Conservation (phyloP, 2,113 vertebrate genomes). For the Oryzias celebensis region DNA sequence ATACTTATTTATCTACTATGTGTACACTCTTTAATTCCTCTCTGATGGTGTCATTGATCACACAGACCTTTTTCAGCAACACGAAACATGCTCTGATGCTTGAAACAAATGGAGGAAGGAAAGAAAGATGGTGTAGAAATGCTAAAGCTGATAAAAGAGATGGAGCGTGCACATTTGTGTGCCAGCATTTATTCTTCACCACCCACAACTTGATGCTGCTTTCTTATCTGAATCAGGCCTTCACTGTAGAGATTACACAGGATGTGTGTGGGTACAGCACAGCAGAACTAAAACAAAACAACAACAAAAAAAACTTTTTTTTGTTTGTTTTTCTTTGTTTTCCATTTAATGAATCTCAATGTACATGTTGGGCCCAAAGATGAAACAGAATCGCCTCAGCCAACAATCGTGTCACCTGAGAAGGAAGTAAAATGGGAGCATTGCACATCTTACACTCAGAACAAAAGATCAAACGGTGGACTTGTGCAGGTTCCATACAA, state of each 20-base stretch:
- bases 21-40: conserved; percentile 11
- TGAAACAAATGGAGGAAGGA: background rate
- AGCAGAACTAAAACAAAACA: too few species aligned
- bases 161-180: background rate
- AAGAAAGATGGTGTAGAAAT: conserved; percentile 3
- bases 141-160: conserved; percentile 22
- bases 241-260: conserved; percentile 12
- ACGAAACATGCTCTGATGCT: conserved; percentile 35
- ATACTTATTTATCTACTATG: conserved; percentile 1
- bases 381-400: conserved; percentile 14
- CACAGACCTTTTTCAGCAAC: conserved; percentile 26
- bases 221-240: conserved; percentile 24
- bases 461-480: background rate
- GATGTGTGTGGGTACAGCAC: conserved; percentile 29
- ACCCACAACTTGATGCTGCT: conserved; percentile 20
- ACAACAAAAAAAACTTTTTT: too few species aligned
- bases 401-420: conserved; percentile 30
- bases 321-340: too few species aligned
- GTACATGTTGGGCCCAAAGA: conserved; percentile 23
- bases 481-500: background rate
- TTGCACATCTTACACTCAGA: background rate
- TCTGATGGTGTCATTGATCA: conserved; percentile 39
- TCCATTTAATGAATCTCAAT: background rate
- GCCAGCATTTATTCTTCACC: conserved; percentile 43
- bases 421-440: conserved; percentile 15